Conservation (phyloP, 1,140 invertebrate genomes). For the Drosophila sucinea region DNA sequence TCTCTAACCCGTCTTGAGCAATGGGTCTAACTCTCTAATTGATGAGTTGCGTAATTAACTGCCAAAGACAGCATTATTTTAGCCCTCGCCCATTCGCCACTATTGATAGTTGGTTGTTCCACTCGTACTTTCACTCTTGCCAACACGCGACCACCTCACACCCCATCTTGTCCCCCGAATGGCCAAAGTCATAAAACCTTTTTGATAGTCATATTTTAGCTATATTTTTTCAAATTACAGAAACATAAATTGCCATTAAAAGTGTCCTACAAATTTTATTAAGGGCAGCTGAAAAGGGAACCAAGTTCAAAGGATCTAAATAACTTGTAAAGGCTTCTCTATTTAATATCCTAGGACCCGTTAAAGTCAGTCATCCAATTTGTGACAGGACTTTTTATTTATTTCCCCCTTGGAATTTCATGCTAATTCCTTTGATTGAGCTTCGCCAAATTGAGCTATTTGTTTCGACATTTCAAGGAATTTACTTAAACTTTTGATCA, state of each 20-base stretch:
- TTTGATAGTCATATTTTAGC: slow-evolving; percentile 8
- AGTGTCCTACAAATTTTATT: slow-evolving; percentile 8
- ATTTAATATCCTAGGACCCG: no score
- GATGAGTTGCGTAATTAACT: slow-evolving; percentile 82
- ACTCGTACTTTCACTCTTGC: slow-evolving; percentile 38
- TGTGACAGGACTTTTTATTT: no score
- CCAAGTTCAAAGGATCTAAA: background rate
- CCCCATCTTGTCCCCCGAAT: background rate
- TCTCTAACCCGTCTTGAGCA: slow-evolving; percentile 3
- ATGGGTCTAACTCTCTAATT: slow-evolving; percentile 50
- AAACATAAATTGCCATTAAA: slow-evolving; percentile 10
- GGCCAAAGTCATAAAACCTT: slow-evolving; percentile 9
- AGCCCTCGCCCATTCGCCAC: slow-evolving; percentile 33
- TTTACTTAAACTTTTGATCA: no score
- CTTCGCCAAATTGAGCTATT: no score
- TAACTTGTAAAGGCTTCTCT: no score
- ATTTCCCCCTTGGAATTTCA: no score
- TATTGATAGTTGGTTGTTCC: slow-evolving; percentile 42
- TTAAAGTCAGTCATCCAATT: no score
- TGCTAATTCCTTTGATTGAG: no score
- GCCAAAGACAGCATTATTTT: slow-evolving; percentile 69
- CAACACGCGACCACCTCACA: slow-evolving; percentile 6
- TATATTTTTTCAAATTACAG: slow-evolving; percentile 6
- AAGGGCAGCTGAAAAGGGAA: background rate
- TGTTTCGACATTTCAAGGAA: no score